Percentiles rank a stretch among this genome's conserved stretches.
Evolutionary conservation across 2,113 vertebrate genomes (phyloP).

Genomic region (Cyanoderma ruficeps): DNA sequence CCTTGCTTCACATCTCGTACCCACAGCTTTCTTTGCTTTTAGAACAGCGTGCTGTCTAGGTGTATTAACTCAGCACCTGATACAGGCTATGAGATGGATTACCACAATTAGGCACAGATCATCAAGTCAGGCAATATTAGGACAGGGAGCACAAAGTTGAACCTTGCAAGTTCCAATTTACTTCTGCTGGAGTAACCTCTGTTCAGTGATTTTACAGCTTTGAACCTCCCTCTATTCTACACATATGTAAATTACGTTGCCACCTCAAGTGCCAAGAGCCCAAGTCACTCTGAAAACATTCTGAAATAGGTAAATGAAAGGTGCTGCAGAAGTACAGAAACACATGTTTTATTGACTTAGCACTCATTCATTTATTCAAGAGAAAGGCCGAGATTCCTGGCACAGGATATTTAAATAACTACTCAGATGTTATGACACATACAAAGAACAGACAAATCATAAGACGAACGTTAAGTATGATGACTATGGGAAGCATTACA

Average conservation of each 20-base stretch:
- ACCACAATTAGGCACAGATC: background rate
- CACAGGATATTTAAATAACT: background rate
- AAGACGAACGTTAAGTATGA: background rate
- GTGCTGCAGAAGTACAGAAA: background rate
- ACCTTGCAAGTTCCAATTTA: background rate
- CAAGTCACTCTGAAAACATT: background rate
- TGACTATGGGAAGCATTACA: background rate
- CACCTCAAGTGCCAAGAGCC: background rate
- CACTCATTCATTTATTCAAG: background rate
- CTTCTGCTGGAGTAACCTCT: background rate
- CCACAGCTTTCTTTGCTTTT: background rate
- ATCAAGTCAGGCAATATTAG: background rate
- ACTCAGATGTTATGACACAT: background rate
- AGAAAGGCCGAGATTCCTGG: background rate
- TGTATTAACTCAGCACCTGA: background rate
- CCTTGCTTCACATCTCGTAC: background rate
- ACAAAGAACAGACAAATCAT: background rate
- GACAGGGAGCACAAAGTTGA: background rate
- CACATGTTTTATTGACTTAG: background rate
- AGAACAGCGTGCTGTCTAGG: background rate
- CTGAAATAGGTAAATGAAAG: background rate
- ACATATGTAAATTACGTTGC: fast-evolving
- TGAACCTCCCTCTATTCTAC: background rate
- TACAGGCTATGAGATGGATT: background rate
- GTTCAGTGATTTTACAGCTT: background rate